These are phyloP conservation scores for Myanophis thanlyinensis DNA, from an alignment of 2,113 vertebrate species.

Conservation along the genomic window DNA sequence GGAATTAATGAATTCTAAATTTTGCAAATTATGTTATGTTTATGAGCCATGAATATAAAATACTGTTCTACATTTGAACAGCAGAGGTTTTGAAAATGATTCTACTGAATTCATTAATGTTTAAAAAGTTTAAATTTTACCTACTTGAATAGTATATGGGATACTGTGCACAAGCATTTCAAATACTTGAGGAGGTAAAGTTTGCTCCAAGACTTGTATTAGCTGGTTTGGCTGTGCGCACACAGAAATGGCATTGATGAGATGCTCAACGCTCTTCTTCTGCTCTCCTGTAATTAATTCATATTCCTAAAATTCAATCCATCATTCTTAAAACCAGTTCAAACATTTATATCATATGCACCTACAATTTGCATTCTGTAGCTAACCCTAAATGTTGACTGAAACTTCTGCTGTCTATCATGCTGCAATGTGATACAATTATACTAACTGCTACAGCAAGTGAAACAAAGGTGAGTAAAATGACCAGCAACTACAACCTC, in stretches of 20 bases:
- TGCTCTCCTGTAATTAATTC: constrained; percentile 25
- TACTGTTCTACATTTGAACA: neutral
- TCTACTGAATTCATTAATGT: neutral
- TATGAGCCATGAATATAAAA: neutral
- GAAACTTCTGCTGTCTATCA: neutral
- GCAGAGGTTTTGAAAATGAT: neutral
- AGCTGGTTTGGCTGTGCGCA: constrained; percentile 53
- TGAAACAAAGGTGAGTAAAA: neutral
- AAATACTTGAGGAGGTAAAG: constrained; percentile 55
- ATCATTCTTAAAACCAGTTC: neutral
- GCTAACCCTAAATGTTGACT: neutral
- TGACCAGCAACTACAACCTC: neutral
- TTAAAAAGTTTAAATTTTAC: constrained; percentile 14
- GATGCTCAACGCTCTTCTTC: constrained; percentile 42
- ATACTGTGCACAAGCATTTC: constrained; percentile 57
- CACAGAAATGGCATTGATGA: constrained; percentile 46
- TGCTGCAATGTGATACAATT: neutral
- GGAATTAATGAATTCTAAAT: neutral
- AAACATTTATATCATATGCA: neutral
- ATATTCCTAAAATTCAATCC: neutral
- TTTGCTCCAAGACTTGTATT: constrained; percentile 52
- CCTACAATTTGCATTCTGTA: neutral
- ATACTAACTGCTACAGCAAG: neutral
- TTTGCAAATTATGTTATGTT: neutral
- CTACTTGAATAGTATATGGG: constrained; percentile 57